These are phyloP conservation scores for Dryococelus australis DNA, from an alignment of 2,888 invertebrate species.

Conservation along the genomic window DNA sequence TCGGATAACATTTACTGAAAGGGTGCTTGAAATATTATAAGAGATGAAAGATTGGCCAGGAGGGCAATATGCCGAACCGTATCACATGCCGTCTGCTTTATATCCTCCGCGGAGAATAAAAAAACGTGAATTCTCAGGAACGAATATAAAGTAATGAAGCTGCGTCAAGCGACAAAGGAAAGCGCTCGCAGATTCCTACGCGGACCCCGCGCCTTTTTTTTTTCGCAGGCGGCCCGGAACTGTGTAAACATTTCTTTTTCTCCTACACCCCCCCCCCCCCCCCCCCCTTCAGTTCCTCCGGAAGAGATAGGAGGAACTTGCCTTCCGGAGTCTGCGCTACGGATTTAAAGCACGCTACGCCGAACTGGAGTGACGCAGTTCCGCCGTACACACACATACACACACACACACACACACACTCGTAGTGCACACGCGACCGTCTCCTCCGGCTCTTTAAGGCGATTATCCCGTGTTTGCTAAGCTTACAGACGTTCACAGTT, in stretches of 20 bases:
- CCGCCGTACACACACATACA: neutral
- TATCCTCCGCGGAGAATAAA: too few relatives aligned
- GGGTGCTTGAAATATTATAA: too few relatives aligned
- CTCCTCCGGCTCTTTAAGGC: neutral
- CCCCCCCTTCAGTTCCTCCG: too few relatives aligned
- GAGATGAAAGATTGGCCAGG: too few relatives aligned
- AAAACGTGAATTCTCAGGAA: too few relatives aligned
- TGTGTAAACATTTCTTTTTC: neutral
- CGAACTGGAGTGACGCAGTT: neutral
- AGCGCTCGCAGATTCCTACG: neutral
- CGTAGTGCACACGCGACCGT: neutral
- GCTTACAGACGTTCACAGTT: neutral
- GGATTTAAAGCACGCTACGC: neutral
- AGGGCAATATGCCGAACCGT: too few relatives aligned
- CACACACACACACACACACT: neutral
- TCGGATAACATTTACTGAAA: too few relatives aligned
- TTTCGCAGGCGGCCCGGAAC: neutral
- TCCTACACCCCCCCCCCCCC: too few relatives aligned
- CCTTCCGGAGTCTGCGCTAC: neutral
- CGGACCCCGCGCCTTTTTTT: neutral
- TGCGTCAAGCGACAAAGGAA: neutral
- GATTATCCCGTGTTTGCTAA: constrained; percentile 9
- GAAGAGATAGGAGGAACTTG: too few relatives aligned
- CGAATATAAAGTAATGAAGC: neutral
- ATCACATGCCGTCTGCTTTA: too few relatives aligned